Evolutionary conservation across 2,888 invertebrate species (phyloP).

Genomic region (Campopleginae sp.): DNA sequence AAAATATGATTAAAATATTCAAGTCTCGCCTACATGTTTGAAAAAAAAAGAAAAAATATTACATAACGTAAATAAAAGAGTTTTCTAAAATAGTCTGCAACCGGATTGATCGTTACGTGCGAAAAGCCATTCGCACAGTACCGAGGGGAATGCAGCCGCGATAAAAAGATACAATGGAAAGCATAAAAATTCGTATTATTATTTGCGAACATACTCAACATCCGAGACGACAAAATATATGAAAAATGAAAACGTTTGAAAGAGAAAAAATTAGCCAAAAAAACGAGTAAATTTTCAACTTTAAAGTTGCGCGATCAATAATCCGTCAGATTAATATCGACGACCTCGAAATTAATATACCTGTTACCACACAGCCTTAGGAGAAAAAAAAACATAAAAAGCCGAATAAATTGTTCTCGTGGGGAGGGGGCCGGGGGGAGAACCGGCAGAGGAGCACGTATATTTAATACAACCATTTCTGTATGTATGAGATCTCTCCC

Average conservation of each 20-base stretch:
- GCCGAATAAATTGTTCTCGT: slow-evolving; percentile 31
- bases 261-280: not conserved
- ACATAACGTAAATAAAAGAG: slow-evolving; percentile 31
- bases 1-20: not conserved
- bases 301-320: not conserved
- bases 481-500: slow-evolving; percentile 52
- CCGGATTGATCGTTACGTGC: slow-evolving; percentile 14
- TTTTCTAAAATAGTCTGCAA: slow-evolving; percentile 41
- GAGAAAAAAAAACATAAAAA: slow-evolving; percentile 9
- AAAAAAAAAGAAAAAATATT: slow-evolving; percentile 30
- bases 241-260: not conserved
- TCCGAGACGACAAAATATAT: not conserved
- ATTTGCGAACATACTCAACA: not conserved
- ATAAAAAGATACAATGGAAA: not conserved
- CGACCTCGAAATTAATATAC: slow-evolving; percentile 36
- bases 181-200: not conserved
- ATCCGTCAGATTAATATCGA: slow-evolving; percentile 7
- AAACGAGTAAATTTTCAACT: not conserved
- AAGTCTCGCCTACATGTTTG: not conserved
- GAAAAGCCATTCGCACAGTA: slow-evolving; percentile 20
- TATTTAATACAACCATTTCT: slow-evolving; percentile 48
- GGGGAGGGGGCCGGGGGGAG: not conserved
- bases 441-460: slow-evolving; percentile 24
- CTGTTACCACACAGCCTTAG: not conserved
- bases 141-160: slow-evolving; percentile 23